phyloP scores from a whole-genome alignment of 1,140 invertebrate species.

The Pomacea maculata region DNA sequence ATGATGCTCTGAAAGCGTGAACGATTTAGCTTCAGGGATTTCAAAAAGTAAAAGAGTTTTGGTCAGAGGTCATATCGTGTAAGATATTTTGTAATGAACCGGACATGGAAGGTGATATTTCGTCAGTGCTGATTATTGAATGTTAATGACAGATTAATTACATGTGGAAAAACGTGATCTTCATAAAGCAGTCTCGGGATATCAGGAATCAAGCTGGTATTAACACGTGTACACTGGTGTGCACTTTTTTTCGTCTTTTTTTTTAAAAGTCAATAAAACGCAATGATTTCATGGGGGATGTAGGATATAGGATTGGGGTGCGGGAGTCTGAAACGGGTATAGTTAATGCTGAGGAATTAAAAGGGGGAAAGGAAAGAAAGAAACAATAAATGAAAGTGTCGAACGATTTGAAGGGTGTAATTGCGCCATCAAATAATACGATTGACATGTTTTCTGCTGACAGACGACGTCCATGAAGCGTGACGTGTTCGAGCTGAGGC shows the following conservation, averaged over 20 bases:
- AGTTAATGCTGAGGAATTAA: background rate
- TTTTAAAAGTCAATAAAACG: too few relatives aligned
- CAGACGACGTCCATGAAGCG: background rate
- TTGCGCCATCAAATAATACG: background rate
- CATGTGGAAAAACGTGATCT: background rate
- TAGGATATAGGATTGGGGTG: too few relatives aligned
- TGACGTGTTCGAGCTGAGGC: background rate
- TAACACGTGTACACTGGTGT: background rate
- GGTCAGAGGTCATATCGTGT: too few relatives aligned
- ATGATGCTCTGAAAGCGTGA: too few relatives aligned
- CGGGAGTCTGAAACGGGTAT: too few relatives aligned
- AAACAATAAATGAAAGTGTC: background rate
- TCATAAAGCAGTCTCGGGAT: background rate
- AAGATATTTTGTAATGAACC: too few relatives aligned
- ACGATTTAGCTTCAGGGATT: too few relatives aligned
- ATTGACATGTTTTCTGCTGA: background rate
- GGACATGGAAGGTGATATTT: too few relatives aligned
- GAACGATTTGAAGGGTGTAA: background rate
- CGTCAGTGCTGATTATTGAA: too few relatives aligned
- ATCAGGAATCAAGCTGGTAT: background rate
- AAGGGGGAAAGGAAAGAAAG: background rate
- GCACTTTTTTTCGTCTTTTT: too few relatives aligned
- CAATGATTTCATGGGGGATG: background rate
- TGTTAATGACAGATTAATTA: background rate
- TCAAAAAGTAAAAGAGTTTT: too few relatives aligned